Base-by-base conservation (phyloP, 2,797 vertebrate genomes). In the Acanthurus lineatus region DNA sequence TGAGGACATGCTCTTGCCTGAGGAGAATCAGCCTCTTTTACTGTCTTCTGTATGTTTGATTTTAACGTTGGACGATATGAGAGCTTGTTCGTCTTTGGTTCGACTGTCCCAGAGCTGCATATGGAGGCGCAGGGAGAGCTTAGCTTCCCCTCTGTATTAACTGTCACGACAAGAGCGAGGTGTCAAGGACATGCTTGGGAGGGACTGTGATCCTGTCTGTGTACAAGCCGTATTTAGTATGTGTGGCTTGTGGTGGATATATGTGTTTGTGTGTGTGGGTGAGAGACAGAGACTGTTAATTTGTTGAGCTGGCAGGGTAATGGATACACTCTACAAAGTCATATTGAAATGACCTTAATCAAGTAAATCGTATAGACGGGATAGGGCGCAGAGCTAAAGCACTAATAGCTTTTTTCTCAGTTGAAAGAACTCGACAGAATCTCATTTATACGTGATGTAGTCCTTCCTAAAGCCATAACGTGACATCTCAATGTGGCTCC, bases 331-430 rank as follows among this genome's bases (percentile, higher is more conserved):
- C 82, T 84, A 70, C 83, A 90, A 90, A 94, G 89, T 87, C 88
- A 88, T 90, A 91, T 81, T 90, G 86, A 90, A 90, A 93, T 93
- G 88, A 95, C 94, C 94, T 94, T 93, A 93, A 92, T 94, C 91
- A 92, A 84, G 90, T 68, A 73, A 79, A 90, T 88, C 72, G 44
- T 81, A 81, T 76, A 62, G 76, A 73, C 69, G 63, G 68, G 85
- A 88, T 69, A 58, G 78, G 69, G 42, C 22, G 42, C 59, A 7
- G 80, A 87, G 86, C 79, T 66, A 81, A 88, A 71, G 76, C 53
- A 20, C 84, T 94, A 93, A 93, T 93, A 85, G 86, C 88, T 84
- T 92, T 93, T 89, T 86, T 77, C 86, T 91, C 87, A 90, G 84
- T 77, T 89, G 85, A 91, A 91, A 91, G 89, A 90, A 66, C 71